Conservation (phyloP, 2,888 invertebrate species). For the Acleris holmiana region DNA sequence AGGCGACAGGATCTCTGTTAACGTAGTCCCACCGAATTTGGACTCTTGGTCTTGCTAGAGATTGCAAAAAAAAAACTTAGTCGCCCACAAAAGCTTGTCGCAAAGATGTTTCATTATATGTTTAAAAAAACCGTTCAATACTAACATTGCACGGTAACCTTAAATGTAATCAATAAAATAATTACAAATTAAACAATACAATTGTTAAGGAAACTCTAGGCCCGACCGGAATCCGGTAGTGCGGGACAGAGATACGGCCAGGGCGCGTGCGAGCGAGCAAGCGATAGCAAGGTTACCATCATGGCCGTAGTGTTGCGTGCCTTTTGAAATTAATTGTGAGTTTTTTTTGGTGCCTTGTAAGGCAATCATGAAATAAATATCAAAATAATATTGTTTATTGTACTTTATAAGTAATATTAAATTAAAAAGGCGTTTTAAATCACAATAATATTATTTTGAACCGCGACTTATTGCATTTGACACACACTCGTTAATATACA, state of each 20-base stretch:
- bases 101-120: too few species aligned
- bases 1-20: too few species aligned
- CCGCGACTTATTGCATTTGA: too few species aligned
- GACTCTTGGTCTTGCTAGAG: too few species aligned
- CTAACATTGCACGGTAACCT: neutral
- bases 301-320: conserved; percentile 64
- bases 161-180: conserved; percentile 2
- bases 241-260: conserved; percentile 50
- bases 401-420: too few species aligned
- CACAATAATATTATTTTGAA: too few species aligned
- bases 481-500: too few species aligned
- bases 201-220: conserved; percentile 40
- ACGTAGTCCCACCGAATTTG: too few species aligned
- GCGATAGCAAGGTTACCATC: conserved; percentile 72
- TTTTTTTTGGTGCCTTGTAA: conserved; percentile 34
- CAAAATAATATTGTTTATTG: neutral
- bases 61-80: too few species aligned
- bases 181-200: conserved; percentile 27
- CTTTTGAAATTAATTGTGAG: conserved; percentile 44
- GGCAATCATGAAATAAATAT: neutral
- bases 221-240: conserved; percentile 77
- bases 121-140: neutral
- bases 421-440: too few species aligned
- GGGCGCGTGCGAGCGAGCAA: conserved; percentile 58
- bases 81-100: too few species aligned